Conservation (phyloP, 2,113 vertebrate genomes). For the Cottus gobio region DNA sequence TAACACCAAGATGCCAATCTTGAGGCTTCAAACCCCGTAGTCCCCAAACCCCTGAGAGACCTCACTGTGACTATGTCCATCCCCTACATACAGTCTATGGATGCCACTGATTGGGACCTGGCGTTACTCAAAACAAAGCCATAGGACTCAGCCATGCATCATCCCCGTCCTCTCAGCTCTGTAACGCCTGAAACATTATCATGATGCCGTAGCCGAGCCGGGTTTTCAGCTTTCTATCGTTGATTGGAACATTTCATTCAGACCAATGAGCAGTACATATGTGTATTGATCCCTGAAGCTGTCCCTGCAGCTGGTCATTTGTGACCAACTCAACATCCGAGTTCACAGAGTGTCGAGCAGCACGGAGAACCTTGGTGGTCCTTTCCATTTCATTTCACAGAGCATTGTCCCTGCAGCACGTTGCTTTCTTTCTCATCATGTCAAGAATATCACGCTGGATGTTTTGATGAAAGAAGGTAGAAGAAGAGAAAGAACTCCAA, state of each 20-base stretch:
- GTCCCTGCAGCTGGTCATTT: background rate
- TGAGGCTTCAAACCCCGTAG: background rate
- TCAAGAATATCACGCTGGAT: background rate
- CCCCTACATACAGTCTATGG: background rate
- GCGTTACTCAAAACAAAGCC: too few relatives aligned
- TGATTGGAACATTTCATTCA: background rate
- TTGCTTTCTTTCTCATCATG: background rate
- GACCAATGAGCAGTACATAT: background rate
- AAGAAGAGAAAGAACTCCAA: background rate
- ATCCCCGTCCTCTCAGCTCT: background rate
- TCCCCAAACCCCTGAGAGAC: background rate
- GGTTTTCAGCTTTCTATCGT: background rate
- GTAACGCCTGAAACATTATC: background rate
- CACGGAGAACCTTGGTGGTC: background rate
- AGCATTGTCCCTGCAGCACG: background rate
- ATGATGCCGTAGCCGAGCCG: background rate
- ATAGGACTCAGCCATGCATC: background rate
- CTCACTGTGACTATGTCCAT: background rate
- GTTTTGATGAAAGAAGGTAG: background rate
- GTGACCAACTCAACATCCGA: background rate
- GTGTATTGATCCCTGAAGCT: background rate
- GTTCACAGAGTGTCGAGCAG: background rate
- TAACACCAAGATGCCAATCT: background rate
- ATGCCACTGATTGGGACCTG: background rate
- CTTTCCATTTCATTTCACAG: background rate